Evolutionary conservation across 2,113 vertebrate species (phyloP).

Genomic region (Etia nguti): DNA sequence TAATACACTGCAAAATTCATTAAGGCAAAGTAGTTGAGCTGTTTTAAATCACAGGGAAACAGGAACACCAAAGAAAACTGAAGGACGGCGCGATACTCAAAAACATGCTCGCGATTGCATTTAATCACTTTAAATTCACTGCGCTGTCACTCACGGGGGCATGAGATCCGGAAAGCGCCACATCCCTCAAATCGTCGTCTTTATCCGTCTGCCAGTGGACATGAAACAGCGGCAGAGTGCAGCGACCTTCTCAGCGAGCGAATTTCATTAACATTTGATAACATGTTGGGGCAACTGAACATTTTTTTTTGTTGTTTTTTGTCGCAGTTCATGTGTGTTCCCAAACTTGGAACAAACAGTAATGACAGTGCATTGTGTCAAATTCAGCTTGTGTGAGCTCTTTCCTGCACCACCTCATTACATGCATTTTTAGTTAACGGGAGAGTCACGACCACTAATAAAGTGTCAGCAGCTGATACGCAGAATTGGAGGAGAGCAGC

Average conservation of each 20-base stretch:
- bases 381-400: not conserved
- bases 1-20: not conserved
- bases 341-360: not conserved
- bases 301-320: accelerated
- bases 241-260: not conserved
- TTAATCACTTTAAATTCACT: constrained; percentile 2
- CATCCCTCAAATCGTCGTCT: not conserved
- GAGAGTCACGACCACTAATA: constrained; percentile 1
- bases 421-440: not conserved
- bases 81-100: not conserved
- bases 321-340: not conserved
- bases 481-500: not conserved
- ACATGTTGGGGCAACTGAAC: not conserved
- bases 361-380: not conserved
- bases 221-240: not conserved
- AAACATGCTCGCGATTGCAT: not conserved
- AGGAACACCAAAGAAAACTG: not conserved
- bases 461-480: not conserved
- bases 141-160: not conserved
- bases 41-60: not conserved
- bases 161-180: not conserved
- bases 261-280: constrained; percentile 2
- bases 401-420: not conserved
- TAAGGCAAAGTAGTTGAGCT: not conserved
- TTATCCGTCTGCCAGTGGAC: not conserved